These are phyloP conservation scores for Pyrochroa serraticornis DNA, from an alignment of 2,888 invertebrate genomes.

Conservation along the genomic window DNA sequence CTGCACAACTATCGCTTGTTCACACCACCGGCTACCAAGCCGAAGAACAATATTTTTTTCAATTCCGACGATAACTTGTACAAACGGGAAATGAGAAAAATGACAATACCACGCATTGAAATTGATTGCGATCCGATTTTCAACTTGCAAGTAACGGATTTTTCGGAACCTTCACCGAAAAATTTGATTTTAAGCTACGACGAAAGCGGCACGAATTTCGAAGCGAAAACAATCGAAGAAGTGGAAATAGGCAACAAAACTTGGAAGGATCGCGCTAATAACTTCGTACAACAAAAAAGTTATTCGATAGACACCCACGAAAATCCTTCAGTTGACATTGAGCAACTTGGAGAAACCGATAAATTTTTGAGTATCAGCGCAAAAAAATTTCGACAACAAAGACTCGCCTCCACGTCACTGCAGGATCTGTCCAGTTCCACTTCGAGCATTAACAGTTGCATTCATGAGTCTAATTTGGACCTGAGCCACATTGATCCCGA, in stretches of 20 bases:
- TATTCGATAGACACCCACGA: slow-evolving; percentile 53
- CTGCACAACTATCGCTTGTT: slow-evolving; percentile 46
- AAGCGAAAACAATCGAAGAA: slow-evolving; percentile 42
- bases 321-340: slow-evolving; percentile 42
- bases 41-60: slow-evolving; percentile 55
- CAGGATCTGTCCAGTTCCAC: slow-evolving; percentile 57
- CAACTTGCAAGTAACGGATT: slow-evolving; percentile 56
- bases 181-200: slow-evolving; percentile 58
- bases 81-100: slow-evolving; percentile 51
- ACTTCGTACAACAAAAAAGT: slow-evolving; percentile 52
- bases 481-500: slow-evolving; percentile 52
- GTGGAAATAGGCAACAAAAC: slow-evolving; percentile 31
- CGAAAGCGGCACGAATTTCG: slow-evolving; percentile 49
- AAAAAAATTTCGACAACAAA: slow-evolving; percentile 45
- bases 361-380: slow-evolving; percentile 49
- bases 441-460: slow-evolving; percentile 54
- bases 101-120: slow-evolving; percentile 55
- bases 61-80: slow-evolving; percentile 56
- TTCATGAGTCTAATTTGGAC: slow-evolving; percentile 56
- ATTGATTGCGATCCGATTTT: slow-evolving; percentile 53
- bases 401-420: slow-evolving; percentile 48
- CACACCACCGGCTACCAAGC: slow-evolving; percentile 53
- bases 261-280: slow-evolving; percentile 43
- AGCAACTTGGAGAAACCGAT: slow-evolving; percentile 44
- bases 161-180: slow-evolving; percentile 55